A percentile compares a stretch with the other conserved stretches of the same genome.
These are phyloP conservation scores for Ammospiza maritima DNA, from an alignment of 2,797 vertebrate genomes.

Conservation along the genomic window DNA sequence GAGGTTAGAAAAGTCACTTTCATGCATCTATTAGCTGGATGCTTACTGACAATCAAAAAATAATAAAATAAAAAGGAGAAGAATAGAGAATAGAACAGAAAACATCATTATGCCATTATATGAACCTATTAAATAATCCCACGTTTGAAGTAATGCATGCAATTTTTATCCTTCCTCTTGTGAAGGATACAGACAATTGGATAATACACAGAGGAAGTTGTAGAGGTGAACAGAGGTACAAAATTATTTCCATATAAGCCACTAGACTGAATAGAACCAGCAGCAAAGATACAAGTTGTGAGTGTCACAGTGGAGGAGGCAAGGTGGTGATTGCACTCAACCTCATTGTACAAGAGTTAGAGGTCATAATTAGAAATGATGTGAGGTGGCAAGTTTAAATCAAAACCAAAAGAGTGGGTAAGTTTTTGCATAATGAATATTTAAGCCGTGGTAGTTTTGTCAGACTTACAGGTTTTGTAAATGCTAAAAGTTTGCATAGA, in stretches of 20 bases:
- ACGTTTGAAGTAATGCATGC: not conserved
- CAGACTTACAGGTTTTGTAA: not conserved
- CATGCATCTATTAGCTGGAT: not conserved
- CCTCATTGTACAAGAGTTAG: not conserved
- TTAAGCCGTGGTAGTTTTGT: not conserved
- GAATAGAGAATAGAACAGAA: not conserved
- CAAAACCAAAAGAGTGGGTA: not conserved
- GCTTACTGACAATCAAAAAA: not conserved
- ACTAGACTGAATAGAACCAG: not conserved
- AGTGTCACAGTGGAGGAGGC: not conserved
- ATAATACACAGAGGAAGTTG: not conserved
- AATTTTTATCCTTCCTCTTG: not conserved
- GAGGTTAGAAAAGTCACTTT: slow-evolving; percentile 27
- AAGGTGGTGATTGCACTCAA: not conserved
- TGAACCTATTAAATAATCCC: not conserved
- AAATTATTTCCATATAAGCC: not conserved
- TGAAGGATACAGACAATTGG: not conserved
- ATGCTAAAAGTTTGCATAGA: not conserved
- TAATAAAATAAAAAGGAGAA: not conserved
- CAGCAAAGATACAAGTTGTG: not conserved
- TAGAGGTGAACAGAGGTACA: not conserved
- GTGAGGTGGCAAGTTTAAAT: not conserved
- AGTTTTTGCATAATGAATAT: not conserved
- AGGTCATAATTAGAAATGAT: not conserved
- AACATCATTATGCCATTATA: not conserved